Conservation (phyloP, 2,888 invertebrate genomes). For the Leptopilina myrica region DNA sequence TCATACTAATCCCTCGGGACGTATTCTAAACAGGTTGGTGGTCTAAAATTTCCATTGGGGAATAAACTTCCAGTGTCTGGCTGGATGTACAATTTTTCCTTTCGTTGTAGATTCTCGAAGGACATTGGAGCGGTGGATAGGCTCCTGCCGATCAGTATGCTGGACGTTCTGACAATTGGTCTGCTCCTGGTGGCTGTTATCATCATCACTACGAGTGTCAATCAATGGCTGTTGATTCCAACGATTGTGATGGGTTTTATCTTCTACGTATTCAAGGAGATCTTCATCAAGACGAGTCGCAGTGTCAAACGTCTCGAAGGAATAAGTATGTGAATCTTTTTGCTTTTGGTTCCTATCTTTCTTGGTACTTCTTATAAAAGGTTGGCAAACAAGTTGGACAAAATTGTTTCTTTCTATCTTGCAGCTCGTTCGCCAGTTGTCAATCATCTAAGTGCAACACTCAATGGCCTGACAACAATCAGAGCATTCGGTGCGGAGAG, state of each 20-base stretch:
- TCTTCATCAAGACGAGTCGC: conserved; percentile 88
- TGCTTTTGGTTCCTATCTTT: too few relatives aligned
- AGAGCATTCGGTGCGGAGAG: conserved; percentile 84
- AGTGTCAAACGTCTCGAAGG: conserved; percentile 89
- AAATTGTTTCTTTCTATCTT: conserved; percentile 43
- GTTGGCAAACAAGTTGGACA: too few relatives aligned
- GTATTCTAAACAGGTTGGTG: conserved; percentile 52
- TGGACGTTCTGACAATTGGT: conserved; percentile 85
- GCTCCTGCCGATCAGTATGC: conserved; percentile 78
- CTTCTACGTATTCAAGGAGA: conserved; percentile 85
- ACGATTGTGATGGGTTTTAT: conserved; percentile 83
- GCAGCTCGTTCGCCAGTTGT: conserved; percentile 91
- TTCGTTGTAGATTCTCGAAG: conserved; percentile 85
- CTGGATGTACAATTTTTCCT: too few relatives aligned
- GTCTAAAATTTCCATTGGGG: too few relatives aligned
- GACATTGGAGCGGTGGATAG: conserved; percentile 87
- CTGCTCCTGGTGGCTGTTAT: conserved; percentile 56
- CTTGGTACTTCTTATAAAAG: too few relatives aligned
- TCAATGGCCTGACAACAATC: conserved; percentile 89
- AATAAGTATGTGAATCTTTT: conserved; percentile 78
- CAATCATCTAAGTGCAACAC: conserved; percentile 87
- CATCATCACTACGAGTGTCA: conserved; percentile 85
- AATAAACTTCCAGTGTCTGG: too few relatives aligned
- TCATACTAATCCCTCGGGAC: conserved; percentile 88
- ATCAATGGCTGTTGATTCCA: conserved; percentile 85